These are phyloP conservation scores for Amblyopsis rosae DNA, from an alignment of 2,113 vertebrate genomes.

Conservation along the genomic window DNA sequence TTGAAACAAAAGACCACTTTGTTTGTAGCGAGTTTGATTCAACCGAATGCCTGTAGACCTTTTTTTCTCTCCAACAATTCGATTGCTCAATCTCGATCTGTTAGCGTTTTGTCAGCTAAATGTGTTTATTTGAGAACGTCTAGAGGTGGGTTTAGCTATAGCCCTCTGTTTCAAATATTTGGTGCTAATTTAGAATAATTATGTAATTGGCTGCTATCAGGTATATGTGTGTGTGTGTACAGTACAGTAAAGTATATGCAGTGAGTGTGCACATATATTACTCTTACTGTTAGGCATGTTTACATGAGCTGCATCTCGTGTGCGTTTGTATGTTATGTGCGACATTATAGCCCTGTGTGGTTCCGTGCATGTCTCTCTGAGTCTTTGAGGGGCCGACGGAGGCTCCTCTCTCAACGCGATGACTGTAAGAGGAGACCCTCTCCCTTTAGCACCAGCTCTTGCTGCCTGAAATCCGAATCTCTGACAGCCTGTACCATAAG, in stretches of 20 bases:
- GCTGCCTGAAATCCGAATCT: constrained; percentile 66
- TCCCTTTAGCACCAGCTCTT: constrained; percentile 59
- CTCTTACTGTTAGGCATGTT: neutral
- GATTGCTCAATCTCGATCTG: constrained; percentile 49
- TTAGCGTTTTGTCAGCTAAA: constrained; percentile 37
- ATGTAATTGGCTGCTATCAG: neutral
- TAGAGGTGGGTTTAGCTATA: neutral
- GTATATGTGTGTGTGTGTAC: neutral
- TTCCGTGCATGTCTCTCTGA: constrained; percentile 29
- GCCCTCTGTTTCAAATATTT: neutral
- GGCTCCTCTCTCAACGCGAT: constrained; percentile 61
- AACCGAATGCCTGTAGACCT: constrained; percentile 23
- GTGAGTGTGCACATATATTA: neutral
- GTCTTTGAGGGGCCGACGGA: constrained; percentile 70
- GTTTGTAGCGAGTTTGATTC: constrained; percentile 45
- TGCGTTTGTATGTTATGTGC: constrained; percentile 11
- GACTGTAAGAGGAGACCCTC: constrained; percentile 68
- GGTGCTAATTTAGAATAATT: neutral
- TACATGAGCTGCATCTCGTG: constrained; percentile 15
- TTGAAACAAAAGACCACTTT: constrained; percentile 51
- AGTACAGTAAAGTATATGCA: neutral
- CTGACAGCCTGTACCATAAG: constrained; percentile 60
- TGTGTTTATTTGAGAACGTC: constrained; percentile 36
- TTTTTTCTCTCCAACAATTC: constrained; percentile 27
- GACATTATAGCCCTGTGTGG: constrained; percentile 10